These are phyloP conservation scores for Microcebus jonahi DNA, from an alignment of 2,113 vertebrate species.

Conservation along the genomic window DNA sequence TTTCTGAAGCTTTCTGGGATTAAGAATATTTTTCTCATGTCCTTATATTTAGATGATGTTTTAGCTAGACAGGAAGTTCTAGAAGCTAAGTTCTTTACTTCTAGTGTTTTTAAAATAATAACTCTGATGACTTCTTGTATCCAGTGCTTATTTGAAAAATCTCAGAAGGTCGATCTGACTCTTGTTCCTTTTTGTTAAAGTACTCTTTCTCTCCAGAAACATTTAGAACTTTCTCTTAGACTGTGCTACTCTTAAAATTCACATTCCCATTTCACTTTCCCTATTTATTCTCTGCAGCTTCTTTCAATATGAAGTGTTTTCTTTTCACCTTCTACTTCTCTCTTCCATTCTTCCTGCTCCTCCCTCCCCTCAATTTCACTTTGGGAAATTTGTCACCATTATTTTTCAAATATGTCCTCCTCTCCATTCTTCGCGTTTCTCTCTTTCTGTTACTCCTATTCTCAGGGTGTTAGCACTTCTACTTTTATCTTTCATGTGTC, in stretches of 20 bases:
- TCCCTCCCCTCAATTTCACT: not conserved
- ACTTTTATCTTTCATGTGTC: not conserved
- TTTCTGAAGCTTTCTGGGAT: not conserved
- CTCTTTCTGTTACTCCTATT: not conserved
- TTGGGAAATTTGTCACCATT: not conserved
- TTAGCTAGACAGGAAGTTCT: not conserved
- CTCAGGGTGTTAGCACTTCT: not conserved
- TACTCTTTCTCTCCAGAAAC: not conserved
- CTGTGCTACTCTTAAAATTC: not conserved
- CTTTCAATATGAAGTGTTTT: not conserved
- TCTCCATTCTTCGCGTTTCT: not conserved
- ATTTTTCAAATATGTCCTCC: not conserved
- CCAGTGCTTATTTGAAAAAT: not conserved
- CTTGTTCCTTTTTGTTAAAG: not conserved
- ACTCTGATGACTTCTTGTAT: not conserved
- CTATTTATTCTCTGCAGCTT: not conserved
- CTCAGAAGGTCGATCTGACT: not conserved
- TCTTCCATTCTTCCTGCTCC: not conserved
- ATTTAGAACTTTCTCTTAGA: not conserved
- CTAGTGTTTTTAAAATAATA: not conserved
- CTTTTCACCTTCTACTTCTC: not conserved
- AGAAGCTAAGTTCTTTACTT: not conserved
- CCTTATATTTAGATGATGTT: not conserved
- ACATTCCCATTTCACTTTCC: not conserved
- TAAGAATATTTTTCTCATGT: slow-evolving; percentile 1